Conservation (phyloP, 1,140 invertebrate species). For the Magallana gigas region DNA sequence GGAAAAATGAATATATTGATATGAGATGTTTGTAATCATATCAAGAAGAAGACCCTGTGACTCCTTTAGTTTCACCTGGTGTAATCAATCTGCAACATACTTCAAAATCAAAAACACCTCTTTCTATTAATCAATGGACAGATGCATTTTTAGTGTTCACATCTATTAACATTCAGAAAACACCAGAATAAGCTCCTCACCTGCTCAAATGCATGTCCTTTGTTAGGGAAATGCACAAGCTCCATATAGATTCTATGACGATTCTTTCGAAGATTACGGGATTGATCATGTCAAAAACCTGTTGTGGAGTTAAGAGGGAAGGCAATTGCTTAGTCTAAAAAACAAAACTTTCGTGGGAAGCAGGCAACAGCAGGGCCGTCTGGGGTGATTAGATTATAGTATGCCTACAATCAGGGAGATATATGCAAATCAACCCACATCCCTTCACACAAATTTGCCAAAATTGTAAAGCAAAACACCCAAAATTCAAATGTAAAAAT, state of each 20-base stretch:
- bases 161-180: not conserved
- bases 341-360: not conserved
- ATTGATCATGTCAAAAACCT: conserved; percentile 36
- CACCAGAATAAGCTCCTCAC: not conserved
- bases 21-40: not conserved
- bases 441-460: conserved; percentile 28
- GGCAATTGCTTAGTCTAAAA: not conserved
- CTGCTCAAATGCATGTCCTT: not conserved
- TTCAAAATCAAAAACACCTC: not conserved
- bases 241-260: conserved; percentile 34
- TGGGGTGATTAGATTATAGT: not conserved
- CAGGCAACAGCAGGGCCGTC: not conserved
- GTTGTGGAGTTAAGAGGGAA: conserved; percentile 22
- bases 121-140: not conserved
- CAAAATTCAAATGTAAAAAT: conserved; percentile 23
- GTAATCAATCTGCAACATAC: not conserved
- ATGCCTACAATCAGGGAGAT: not conserved
- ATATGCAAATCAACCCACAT: not conserved
- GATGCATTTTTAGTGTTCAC: not conserved
- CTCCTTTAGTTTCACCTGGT: not conserved
- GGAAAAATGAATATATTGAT: not conserved
- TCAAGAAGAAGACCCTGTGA: not conserved
- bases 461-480: not conserved
- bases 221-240: not conserved
- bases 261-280: conserved; percentile 33